A percentile compares a stretch with the other conserved stretches of the same genome.
Conservation (phyloP, 1,140 invertebrate species). For the Rhynchophorus ferrugineus region DNA sequence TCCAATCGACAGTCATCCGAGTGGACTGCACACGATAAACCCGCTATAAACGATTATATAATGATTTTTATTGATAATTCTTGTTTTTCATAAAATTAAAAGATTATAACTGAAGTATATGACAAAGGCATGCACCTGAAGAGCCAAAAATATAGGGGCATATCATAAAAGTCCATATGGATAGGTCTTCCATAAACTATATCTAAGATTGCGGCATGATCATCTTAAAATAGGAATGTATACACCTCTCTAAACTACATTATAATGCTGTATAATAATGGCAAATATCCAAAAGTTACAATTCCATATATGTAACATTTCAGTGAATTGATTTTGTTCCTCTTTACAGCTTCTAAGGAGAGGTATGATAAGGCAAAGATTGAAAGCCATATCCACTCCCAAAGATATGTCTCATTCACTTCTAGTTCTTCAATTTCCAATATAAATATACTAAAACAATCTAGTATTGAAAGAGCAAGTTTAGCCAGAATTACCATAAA, state of each 20-base stretch:
- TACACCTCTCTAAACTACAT: slow-evolving; percentile 82
- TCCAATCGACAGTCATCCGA: too few species aligned
- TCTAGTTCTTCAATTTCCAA: slow-evolving; percentile 88
- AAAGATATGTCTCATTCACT: slow-evolving; percentile 82
- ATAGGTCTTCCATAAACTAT: slow-evolving; percentile 54
- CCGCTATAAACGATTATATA: background rate
- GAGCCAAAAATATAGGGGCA: slow-evolving; percentile 77
- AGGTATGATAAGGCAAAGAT: slow-evolving; percentile 80
- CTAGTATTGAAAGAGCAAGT: slow-evolving; percentile 82
- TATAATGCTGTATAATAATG: slow-evolving; percentile 70
- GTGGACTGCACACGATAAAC: too few species aligned
- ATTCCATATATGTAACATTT: slow-evolving; percentile 78
- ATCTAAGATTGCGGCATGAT: slow-evolving; percentile 19
- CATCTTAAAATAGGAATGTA: slow-evolving; percentile 63
- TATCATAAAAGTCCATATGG: slow-evolving; percentile 93
- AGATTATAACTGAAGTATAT: slow-evolving; percentile 84
- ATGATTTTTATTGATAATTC: slow-evolving; percentile 44
- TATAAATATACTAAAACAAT: slow-evolving; percentile 87
- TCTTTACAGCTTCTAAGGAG: slow-evolving; percentile 76
- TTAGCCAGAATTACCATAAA: slow-evolving; percentile 88
- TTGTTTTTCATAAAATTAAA: slow-evolving; percentile 75
- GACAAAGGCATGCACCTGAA: slow-evolving; percentile 88
- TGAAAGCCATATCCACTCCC: slow-evolving; percentile 92
- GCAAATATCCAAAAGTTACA: slow-evolving; percentile 67
- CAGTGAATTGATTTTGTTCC: slow-evolving; percentile 71